Evolutionary conservation across 2,888 invertebrate genomes (phyloP), one percentile per base, ranked within the genome.

Genomic region (Folsomia candida): DNA sequence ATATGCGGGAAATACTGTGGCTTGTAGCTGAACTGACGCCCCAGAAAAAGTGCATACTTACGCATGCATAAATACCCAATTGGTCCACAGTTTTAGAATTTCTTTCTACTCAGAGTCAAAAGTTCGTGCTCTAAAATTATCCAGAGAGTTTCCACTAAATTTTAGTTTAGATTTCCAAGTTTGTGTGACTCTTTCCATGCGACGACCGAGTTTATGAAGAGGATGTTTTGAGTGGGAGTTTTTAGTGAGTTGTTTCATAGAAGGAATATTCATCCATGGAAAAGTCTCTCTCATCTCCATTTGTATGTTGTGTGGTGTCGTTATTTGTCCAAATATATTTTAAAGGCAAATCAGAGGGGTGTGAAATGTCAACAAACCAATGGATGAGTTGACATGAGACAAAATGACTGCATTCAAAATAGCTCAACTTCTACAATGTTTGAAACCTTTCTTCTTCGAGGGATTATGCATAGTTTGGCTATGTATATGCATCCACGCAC

Each of bases 331-430:
- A 54, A 54, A 54, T 54, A 54, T 29, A 29, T 62, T 62, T 26
- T 62, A 29, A 62, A 26, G 62, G 28, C 29, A 62, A 62, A 62
- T 62, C 62, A 62, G 62, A 29, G 62, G 60, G 62, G 62, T 62
- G 28, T 62, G 62, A 62, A 62, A 62, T 62, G 62, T 62, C 62
- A 62, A 62, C 62, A 62, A 20, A 18, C 11, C 28, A 27, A 29
- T 29, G 26, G 60, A 26, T 60, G 60, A 27, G 60, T 27, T 60
- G 60, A 60, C 60, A 60, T 60, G 27, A 54, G 54, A 54, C 54
- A 54, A 54, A 54, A 54, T 54, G 18, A 22, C 54, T 54, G 54
- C 22, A 54, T 54, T 54, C 54, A 54, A 54, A 54, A 54, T 54
- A 54, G 37, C 37, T 37, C 37, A 54, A 54, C 54, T 37, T 37